Base-by-base conservation (phyloP, 1,140 invertebrate genomes). In the Scaptomyza pallida region DNA sequence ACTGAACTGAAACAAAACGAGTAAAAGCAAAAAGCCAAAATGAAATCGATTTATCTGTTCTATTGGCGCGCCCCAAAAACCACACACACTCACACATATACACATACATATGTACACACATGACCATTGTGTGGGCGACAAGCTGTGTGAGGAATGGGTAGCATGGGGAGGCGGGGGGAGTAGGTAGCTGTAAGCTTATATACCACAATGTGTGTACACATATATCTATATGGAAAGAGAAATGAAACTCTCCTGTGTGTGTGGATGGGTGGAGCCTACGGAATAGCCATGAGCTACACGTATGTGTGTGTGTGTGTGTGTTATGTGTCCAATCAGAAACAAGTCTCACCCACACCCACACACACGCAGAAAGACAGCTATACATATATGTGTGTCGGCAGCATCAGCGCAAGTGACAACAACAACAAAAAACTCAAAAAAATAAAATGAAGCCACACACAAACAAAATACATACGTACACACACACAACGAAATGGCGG, bases 1-100 rank as follows among this genome's bases (percentile, higher is more conserved):
- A 57, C 64, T 52, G 41, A 65, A 63, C 56, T 51, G 26, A 9
- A 30, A 30, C 26, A 9, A 43, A 52, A 47, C 15, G 55, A 44
- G 9, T 41, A 30, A 47, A 56, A 40, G 37, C 47, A 48, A 70
- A 86, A 61, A 69, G 19, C 60, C 37, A 62, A 81, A 72, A 72
- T 64, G 72, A 50, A 88, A 88, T 88, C 82, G 82, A 88, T 88
- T 88, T 88, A 88, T 88, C 68, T 82, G 82, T 82, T 81, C 70
- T 88, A 86, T 86, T 88, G 82, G 78, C 19, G 35, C 44, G 41
- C 47, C 40, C 52, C 41, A 30, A 55, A 48, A 64, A 40, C 40
- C 40, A 48, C 54, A 54, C n/a, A 48, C 54, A 54, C 68, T 55
- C 47, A 74, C 44, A 59, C 41, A 47, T 30, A 50, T 41, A 60